A percentile compares a stretch with the other conserved stretches of the same genome.
phyloP scores from a whole-genome alignment of 2,888 invertebrate genomes.

The Mantis religiosa region DNA sequence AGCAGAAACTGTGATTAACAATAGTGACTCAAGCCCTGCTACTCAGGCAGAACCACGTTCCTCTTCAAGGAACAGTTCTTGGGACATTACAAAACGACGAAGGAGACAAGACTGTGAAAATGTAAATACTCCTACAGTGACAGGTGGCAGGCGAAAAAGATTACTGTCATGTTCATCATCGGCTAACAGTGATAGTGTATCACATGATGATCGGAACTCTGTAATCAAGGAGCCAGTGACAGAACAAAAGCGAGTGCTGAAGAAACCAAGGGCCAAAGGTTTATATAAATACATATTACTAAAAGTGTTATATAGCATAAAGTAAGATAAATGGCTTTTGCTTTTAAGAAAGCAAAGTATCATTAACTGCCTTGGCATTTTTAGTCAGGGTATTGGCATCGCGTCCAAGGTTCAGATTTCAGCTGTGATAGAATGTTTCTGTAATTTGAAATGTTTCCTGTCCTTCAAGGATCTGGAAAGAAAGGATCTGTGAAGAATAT shows the following conservation, averaged over 20 bases:
- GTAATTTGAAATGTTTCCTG: no score
- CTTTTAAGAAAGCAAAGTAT: no score
- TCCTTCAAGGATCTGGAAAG: no score
- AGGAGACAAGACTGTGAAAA: not conserved
- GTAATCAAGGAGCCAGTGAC: slow-evolving; percentile 8
- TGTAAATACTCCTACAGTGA: slow-evolving; percentile 1
- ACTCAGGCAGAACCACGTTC: not conserved
- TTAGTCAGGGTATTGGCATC: no score
- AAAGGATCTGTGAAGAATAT: no score
- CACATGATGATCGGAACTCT: slow-evolving; percentile 17
- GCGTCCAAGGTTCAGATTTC: no score
- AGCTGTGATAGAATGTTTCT: no score
- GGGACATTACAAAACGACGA: slow-evolving; percentile 14
- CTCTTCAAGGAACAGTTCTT: not conserved
- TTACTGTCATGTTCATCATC: slow-evolving; percentile 29
- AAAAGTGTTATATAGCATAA: no score
- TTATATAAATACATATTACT: not conserved
- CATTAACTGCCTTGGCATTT: no score
- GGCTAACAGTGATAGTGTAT: slow-evolving; percentile 14
- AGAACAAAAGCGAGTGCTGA: slow-evolving; percentile 17
- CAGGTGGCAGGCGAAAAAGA: slow-evolving; percentile 16
- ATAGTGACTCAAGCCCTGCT: not conserved
- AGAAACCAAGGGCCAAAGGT: slow-evolving; percentile 25
- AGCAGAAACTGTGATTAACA: not conserved
- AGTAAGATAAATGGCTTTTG: no score